Evolutionary conservation across 30 jellyfish, hydroid and myxozoan genomes (phyloP).

Genomic region (Catostylus mosaicus): DNA sequence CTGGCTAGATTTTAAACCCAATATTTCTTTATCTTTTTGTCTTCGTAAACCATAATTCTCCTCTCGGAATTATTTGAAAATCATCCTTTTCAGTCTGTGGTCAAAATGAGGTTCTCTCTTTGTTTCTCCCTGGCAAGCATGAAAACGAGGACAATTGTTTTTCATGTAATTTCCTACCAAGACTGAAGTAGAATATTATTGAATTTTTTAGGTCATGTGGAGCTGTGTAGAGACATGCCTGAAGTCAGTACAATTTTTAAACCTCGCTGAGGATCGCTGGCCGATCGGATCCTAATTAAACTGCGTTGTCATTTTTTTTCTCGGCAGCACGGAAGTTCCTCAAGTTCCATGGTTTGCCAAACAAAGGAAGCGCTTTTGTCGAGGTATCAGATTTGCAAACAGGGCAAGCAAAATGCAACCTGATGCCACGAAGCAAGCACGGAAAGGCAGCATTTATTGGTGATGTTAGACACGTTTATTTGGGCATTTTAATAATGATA

Average conservation of each 20-base stretch:
- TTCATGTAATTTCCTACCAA: constrained; percentile 28
- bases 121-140: constrained; percentile 9
- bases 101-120: neutral
- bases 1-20: no score
- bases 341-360: neutral
- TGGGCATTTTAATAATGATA: no score
- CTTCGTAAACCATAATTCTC: no score
- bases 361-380: neutral
- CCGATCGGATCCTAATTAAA: no score
- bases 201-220: neutral
- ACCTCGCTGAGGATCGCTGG: no score
- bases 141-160: constrained; percentile 46
- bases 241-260: no score
- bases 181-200: constrained; percentile 13
- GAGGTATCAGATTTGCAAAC: constrained; percentile 20
- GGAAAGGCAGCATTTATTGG: no score
- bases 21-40: no score
- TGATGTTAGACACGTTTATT: no score
- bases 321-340: neutral
- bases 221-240: neutral
- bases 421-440: constrained; percentile 5
- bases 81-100: no score
- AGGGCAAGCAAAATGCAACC: neutral
- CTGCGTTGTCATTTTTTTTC: no score
- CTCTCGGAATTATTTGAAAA: no score